Conservation (phyloP, 2,113 vertebrate genomes). For the Gadus macrocephalus region DNA sequence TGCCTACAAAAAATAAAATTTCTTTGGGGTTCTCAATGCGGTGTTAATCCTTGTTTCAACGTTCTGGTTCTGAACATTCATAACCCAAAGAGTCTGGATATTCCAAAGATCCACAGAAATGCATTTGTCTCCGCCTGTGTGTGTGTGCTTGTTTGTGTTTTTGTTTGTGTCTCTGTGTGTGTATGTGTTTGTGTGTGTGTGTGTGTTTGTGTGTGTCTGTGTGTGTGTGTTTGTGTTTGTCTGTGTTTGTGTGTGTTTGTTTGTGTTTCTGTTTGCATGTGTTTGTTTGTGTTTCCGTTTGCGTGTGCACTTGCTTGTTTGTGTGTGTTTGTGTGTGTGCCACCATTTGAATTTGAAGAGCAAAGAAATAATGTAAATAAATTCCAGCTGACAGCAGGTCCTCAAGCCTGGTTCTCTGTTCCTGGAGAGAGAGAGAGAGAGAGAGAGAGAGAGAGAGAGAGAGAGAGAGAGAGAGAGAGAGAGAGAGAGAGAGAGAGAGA, state of each 20-base stretch:
- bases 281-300: neutral
- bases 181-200: neutral
- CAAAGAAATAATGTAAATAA: neutral
- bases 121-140: neutral
- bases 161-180: neutral
- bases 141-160: neutral
- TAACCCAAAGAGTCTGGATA: too few species aligned
- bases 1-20: too few species aligned
- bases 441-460: conserved; percentile 26
- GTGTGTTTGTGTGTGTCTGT: neutral
- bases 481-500: conserved; percentile 26
- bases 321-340: neutral
- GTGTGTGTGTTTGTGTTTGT: neutral
- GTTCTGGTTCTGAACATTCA: too few species aligned
- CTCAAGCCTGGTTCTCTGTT: neutral
- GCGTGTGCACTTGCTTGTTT: neutral
- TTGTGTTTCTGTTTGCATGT: neutral
- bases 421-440: conserved; percentile 5
- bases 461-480: conserved; percentile 1
- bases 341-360: neutral
- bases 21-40: too few species aligned
- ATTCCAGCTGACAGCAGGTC: neutral
- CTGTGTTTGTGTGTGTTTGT: conserved; percentile 4
- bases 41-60: too few species aligned
- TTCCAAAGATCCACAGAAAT: neutral